A percentile compares a stretch with the other conserved stretches of the same genome.
Evolutionary conservation across 2,888 invertebrate species (phyloP).

Genomic region (Lasius fuliginosus): DNA sequence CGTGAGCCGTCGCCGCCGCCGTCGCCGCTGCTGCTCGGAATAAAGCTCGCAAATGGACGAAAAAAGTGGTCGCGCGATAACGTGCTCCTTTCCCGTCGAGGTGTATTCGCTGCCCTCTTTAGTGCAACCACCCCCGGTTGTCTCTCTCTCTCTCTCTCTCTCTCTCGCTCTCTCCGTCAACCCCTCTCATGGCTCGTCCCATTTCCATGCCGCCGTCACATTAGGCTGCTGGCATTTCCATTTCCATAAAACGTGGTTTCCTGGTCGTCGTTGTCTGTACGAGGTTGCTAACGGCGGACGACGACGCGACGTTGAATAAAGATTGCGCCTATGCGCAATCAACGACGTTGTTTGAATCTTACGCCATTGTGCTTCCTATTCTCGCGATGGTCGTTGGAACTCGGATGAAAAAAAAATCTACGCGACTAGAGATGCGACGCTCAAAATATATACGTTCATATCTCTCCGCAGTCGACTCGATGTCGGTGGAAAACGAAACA

Average conservation of each 20-base stretch:
- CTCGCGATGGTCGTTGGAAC: background rate
- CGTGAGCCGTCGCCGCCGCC: background rate
- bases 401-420: background rate
- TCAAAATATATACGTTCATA: conserved; percentile 20
- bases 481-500: conserved; percentile 35
- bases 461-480: conserved; percentile 25
- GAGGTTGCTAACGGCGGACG: conserved; percentile 55
- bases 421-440: background rate
- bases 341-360: conserved; percentile 67
- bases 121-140: conserved; percentile 32
- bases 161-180: background rate
- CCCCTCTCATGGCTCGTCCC: conserved; percentile 55
- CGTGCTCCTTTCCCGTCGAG: conserved; percentile 50
- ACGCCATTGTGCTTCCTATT: conserved; percentile 56
- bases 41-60: conserved; percentile 75
- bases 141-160: background rate
- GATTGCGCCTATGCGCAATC: conserved; percentile 54
- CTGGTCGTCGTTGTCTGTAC: conserved; percentile 47
- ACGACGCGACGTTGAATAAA: conserved; percentile 56
- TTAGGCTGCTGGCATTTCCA: conserved; percentile 74
- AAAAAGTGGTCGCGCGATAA: conserved; percentile 73
- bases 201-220: conserved; percentile 74
- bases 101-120: conserved; percentile 43
- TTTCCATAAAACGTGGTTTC: conserved; percentile 69
- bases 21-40: conserved; percentile 37